phyloP scores from a whole-genome alignment of 2,888 invertebrate species.

The Catocala sponsa region DNA sequence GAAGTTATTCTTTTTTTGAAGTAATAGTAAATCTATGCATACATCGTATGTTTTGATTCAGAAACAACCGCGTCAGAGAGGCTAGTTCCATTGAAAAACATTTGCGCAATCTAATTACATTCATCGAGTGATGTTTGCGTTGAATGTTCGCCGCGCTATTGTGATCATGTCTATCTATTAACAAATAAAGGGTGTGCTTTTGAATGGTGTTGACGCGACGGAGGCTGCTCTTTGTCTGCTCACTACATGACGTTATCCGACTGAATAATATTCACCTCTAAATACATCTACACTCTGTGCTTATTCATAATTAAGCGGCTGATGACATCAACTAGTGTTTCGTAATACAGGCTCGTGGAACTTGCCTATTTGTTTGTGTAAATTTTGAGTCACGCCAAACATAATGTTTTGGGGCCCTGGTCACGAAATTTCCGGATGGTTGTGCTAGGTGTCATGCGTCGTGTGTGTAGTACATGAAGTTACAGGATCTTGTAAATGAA shows the following conservation, averaged over 20 bases:
- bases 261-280: conserved; percentile 57
- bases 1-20: too few relatives aligned
- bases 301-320: conserved; percentile 32
- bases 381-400: too few relatives aligned
- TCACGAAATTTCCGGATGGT: too few relatives aligned
- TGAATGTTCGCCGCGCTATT: conserved; percentile 60
- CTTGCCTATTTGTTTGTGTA: too few relatives aligned
- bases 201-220: conserved; percentile 70
- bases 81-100: conserved; percentile 30
- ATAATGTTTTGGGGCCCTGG: too few relatives aligned
- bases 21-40: too few relatives aligned
- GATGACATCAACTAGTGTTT: too few relatives aligned
- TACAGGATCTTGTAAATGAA: too few relatives aligned
- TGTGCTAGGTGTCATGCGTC: too few relatives aligned
- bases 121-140: conserved; percentile 53
- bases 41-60: neutral
- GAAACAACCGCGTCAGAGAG: too few relatives aligned
- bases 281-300: conserved; percentile 35
- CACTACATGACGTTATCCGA: conserved; percentile 54
- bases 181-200: conserved; percentile 69
- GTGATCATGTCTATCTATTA: conserved; percentile 67
- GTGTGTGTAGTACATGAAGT: too few relatives aligned
- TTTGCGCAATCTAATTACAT: conserved; percentile 62
- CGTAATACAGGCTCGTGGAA: too few relatives aligned
- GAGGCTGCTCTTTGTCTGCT: conserved; percentile 63